Evolutionary conservation across 2,113 vertebrate genomes (phyloP), one percentile per base, ranked within the genome.

Genomic region (Pipra filicauda): DNA sequence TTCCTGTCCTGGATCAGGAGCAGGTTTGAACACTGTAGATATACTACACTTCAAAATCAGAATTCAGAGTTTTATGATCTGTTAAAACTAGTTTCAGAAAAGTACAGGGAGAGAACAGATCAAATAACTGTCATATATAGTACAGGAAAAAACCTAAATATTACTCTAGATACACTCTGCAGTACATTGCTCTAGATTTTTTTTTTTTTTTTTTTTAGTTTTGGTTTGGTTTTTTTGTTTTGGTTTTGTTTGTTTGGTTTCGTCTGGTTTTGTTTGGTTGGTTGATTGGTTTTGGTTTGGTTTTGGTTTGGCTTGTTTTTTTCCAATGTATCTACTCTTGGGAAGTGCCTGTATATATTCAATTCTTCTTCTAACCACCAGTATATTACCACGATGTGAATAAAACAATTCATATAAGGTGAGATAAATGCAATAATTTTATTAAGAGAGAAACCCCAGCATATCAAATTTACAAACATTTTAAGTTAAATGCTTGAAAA

Each of bases 401-500:
- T 26, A 52, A 37, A 61, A 19, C 7, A 39, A 28, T 66, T 76
- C 17, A 28, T 52, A 79, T 77, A 62, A 70, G 26, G 37, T 70
- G 20, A 59, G 43, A 65, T 61, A 89, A 69, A 75, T 8, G 14
- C 8, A 76, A 46, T 49, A 41, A 71, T 91, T 89, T 90, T 93
- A 65, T 37, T 49, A 64, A 70, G 35, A 35, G 26, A 91, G 26
- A 93, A 69, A 76, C 13, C 11, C 12, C 13, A 93, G 55, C 6
- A 35, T 22, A 71, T 4, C 19, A 28, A 88, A 73, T 92, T 96
- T 85, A 62, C 39, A 72, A 62, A 28, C 46, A 66, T 86, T 97
- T 95, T 84, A 62, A 51, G 35, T 91, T 78, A 91, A 97, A 91
- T 86, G 31, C 80, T 78, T 57, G 54, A 86, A 89, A 95, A 84